Conservation (phyloP, 1,140 invertebrate species). For the Papilio xuthus region DNA sequence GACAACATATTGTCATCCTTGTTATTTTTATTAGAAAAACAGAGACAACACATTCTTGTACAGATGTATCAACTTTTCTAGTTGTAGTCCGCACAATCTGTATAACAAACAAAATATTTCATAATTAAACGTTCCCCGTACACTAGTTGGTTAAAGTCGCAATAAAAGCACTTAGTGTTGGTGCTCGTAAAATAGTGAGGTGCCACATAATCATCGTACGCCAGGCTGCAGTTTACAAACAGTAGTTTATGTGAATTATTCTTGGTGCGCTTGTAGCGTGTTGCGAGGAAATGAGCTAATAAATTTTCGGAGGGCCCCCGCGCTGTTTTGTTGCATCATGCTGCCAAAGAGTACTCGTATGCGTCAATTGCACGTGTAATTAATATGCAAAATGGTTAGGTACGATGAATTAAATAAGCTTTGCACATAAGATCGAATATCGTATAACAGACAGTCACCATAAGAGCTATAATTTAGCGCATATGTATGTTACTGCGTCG, state of each 20-base stretch:
- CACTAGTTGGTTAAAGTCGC: constrained; percentile 12
- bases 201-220: constrained; percentile 33
- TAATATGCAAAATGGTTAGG: neutral
- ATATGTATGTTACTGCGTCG: too few relatives aligned
- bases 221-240: constrained; percentile 43
- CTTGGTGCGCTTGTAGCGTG: constrained; percentile 30
- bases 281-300: constrained; percentile 39
- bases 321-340: constrained; percentile 21
- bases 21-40: too few relatives aligned
- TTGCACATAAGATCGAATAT: too few relatives aligned
- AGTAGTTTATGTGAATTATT: constrained; percentile 43
- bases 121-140: constrained; percentile 14
- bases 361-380: constrained; percentile 30
- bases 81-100: neutral
- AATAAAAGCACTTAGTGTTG: constrained; percentile 27
- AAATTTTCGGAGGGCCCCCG: constrained; percentile 30
- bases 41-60: too few relatives aligned
- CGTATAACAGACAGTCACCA: too few relatives aligned
- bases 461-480: too few relatives aligned
- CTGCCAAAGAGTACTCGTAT: neutral
- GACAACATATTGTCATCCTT: too few relatives aligned
- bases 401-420: neutral
- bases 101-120: neutral
- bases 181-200: constrained; percentile 26
- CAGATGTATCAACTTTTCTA: too few relatives aligned